Conservation (phyloP, 2,797 vertebrate genomes). For the Botia almorhae region DNA sequence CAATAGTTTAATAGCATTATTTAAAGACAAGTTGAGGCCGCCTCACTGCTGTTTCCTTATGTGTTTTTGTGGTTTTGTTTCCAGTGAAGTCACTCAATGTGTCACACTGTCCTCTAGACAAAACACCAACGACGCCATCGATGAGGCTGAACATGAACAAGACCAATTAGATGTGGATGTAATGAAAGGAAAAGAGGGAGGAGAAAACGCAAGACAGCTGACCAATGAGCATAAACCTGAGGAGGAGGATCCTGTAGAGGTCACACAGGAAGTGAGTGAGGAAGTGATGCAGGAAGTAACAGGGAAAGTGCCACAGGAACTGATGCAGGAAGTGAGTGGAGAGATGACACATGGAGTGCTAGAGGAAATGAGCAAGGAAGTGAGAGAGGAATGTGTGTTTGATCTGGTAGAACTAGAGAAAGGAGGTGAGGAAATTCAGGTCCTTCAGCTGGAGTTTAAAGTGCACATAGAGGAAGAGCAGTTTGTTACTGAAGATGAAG, state of each 20-base stretch:
- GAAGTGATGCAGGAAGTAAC: too few relatives aligned
- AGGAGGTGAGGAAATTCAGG: not conserved
- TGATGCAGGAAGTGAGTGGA: too few relatives aligned
- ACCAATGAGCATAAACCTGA: too few relatives aligned
- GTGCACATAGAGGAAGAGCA: slow-evolving; percentile 60
- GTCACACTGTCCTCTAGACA: slow-evolving; percentile 93
- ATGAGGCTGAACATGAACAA: slow-evolving; percentile 92
- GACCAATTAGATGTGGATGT: slow-evolving; percentile 78
- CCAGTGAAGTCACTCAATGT: slow-evolving; percentile 92
- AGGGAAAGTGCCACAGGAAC: too few relatives aligned
- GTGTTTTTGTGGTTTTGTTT: slow-evolving; percentile 11
- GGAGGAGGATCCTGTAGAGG: not conserved
- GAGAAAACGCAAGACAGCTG: too few relatives aligned
- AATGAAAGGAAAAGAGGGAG: slow-evolving; percentile 31
- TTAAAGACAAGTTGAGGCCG: too few relatives aligned
- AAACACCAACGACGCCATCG: slow-evolving; percentile 94
- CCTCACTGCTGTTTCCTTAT: too few relatives aligned
- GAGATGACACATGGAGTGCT: too few relatives aligned
- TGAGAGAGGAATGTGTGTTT: slow-evolving; percentile 59
- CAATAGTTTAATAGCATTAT: too few relatives aligned
- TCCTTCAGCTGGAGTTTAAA: slow-evolving; percentile 35
- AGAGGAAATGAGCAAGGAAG: slow-evolving; percentile 29
- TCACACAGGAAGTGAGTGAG: too few relatives aligned
- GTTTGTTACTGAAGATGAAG: slow-evolving; percentile 58
- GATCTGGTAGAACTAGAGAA: slow-evolving; percentile 40